Conservation (phyloP, 2,113 vertebrate species). For the Periophthalmus modestus region DNA sequence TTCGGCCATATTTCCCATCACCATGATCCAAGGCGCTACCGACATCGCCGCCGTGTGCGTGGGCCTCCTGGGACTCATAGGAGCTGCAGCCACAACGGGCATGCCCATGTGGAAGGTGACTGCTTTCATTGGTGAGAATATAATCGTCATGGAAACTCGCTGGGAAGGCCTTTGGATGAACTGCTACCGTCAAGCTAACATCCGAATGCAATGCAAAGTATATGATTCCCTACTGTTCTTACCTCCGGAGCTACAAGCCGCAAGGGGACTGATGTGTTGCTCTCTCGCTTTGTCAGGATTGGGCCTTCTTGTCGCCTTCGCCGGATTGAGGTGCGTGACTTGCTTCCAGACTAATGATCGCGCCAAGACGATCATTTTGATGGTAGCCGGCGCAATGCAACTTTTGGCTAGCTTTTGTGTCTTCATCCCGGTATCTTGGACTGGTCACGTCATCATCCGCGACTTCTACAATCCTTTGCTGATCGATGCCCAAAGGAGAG, state of each 20-base stretch:
- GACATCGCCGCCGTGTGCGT: constrained; percentile 81
- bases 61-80: constrained; percentile 80
- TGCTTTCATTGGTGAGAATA: constrained; percentile 84
- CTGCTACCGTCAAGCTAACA: constrained; percentile 84
- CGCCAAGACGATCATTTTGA: constrained; percentile 73
- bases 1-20: not conserved
- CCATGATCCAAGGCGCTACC: constrained; percentile 75
- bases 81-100: constrained; percentile 79
- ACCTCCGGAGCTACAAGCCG: constrained; percentile 79
- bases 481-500: constrained; percentile 74
- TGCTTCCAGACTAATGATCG: constrained; percentile 58
- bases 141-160: constrained; percentile 78
- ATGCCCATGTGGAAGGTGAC: constrained; percentile 95
- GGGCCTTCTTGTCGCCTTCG: constrained; percentile 79
- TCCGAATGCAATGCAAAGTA: constrained; percentile 87
- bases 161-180: constrained; percentile 97
- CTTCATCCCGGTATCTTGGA: constrained; percentile 81
- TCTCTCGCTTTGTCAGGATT: constrained; percentile 78
- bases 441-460: constrained; percentile 73
- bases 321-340: constrained; percentile 72
- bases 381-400: constrained; percentile 75
- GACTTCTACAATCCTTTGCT: constrained; percentile 80
- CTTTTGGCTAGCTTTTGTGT: constrained; percentile 72
- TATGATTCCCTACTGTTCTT: constrained; percentile 87
- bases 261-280: constrained; percentile 87